These are phyloP conservation scores for Sturnus vulgaris DNA, from an alignment of 2,113 vertebrate genomes.

Conservation along the genomic window DNA sequence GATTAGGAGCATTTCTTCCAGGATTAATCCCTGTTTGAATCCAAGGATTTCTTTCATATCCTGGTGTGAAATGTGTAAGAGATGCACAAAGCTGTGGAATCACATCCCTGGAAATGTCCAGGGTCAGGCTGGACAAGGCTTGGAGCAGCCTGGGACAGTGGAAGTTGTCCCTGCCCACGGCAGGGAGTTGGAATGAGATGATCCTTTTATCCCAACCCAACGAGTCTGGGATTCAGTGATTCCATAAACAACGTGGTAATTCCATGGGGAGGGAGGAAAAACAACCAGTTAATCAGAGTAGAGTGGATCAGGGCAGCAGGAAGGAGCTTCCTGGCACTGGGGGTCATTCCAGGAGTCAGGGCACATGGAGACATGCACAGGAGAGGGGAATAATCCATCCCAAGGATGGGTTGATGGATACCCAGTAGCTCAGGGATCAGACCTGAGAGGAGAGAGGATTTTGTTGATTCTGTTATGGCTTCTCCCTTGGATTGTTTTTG, in stretches of 20 bases:
- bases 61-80: not conserved
- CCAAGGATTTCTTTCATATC: not conserved
- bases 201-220: not conserved
- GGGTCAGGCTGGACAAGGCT: not conserved
- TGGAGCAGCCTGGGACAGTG: not conserved
- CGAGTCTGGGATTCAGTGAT: not conserved
- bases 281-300: no score
- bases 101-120: not conserved
- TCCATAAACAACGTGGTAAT: not conserved
- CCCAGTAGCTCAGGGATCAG: not conserved
- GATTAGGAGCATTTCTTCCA: not conserved
- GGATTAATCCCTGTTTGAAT: not conserved
- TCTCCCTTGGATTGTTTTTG: not conserved
- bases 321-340: not conserved
- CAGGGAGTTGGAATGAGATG: not conserved
- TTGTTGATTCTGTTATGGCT: fast-evolving
- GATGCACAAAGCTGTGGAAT: not conserved
- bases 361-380: fast-evolving
- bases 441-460: not conserved
- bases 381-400: not conserved
- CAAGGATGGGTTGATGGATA: not conserved
- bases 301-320: not conserved
- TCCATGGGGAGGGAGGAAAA: not conserved
- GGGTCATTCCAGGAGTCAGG: not conserved
- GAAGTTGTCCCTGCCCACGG: not conserved